Evolutionary conservation across 1,140 invertebrate species (phyloP).

Genomic region (Cylas formicarius): DNA sequence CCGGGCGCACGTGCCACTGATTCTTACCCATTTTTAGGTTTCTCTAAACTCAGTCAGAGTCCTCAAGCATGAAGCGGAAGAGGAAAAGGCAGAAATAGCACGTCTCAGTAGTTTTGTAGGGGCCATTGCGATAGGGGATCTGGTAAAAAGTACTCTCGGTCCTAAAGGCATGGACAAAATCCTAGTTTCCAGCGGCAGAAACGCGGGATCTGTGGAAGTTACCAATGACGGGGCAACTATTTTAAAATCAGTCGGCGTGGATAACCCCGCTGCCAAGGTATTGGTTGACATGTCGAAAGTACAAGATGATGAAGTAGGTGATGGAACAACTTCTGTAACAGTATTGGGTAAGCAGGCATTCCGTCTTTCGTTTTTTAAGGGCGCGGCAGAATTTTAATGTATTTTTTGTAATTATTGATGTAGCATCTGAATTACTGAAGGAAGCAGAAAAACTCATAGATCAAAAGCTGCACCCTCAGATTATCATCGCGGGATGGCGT

Average conservation of each 20-base stretch:
- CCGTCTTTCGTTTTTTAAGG: no score
- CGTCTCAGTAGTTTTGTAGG: conserved; percentile 95
- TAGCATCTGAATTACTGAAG: conserved; percentile 87
- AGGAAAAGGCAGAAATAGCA: conserved; percentile 95
- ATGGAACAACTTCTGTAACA: conserved; percentile 98
- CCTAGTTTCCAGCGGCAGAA: conserved; percentile 75
- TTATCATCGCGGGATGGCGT: conserved; percentile 93
- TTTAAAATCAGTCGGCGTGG: conserved; percentile 91
- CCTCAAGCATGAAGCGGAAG: conserved; percentile 90
- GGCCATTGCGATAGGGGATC: conserved; percentile 96
- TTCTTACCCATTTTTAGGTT: no score
- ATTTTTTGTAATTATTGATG: conserved; percentile 4
- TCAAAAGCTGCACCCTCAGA: conserved; percentile 97
- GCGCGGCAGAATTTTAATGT: no score
- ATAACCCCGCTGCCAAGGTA: conserved; percentile 98
- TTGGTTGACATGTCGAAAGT: conserved; percentile 97
- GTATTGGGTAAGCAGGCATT: conserved; percentile 69
- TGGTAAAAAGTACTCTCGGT: conserved; percentile 96
- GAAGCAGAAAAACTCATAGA: conserved; percentile 93
- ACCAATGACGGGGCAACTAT: conserved; percentile 99
- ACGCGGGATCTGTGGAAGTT: conserved; percentile 83
- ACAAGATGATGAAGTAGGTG: conserved; percentile 99
- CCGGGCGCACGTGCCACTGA: no score
- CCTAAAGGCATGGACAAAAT: conserved; percentile 99
- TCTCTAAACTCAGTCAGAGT: conserved; percentile 91